Base-by-base conservation (phyloP, 1,140 invertebrate species). In the Odontomachus brunneus region DNA sequence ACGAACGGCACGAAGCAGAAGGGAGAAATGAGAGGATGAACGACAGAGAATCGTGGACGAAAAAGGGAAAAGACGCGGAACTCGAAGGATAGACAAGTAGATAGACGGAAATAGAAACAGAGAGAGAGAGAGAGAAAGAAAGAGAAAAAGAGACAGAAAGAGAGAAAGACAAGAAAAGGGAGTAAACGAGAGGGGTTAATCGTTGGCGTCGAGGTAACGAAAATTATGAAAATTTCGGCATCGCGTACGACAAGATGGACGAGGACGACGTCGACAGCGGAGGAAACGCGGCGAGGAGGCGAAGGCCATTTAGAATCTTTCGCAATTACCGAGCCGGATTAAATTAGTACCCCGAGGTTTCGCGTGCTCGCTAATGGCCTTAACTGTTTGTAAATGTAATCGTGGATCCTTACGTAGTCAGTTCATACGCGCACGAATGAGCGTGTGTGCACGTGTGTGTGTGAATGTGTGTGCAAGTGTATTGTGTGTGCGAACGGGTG, bases 301-400 rank as follows among this genome's bases (percentile, higher is more conserved):
- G 84, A 83, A 82, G 82, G 71, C 74, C 87, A 83, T 87, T n/a
- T 87, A 84, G 85, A 87, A 89, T 90, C 87, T 84, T 78, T 87
- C 60, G 78, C 76, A 88, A 89, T 89, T 87, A 88, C 65, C 72
- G 60, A 66, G 65, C 59, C 80, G 87, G 78, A 89, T 85, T 83
- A 90, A 84, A 90, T 88, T 86, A 90, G 86, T 85, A 62, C 74
- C 81, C 75, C 76, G 76, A 67, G 84, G 84, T 86, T 82, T 88
- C 75, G 76, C 78, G 88, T 89, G 88, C 75, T 83, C 74, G 86
- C 84, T 89, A 89, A 89, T 89, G 88, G 86, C 86, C 85, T 82
- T 86, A 88, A 89, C 88, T 89, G 86, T 89, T 89, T 89, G 88
- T 89, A 89, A 89, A 89, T 88, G 86, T 89, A 89, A 89, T 89